A percentile compares a stretch with the other conserved stretches of the same genome.
Conservation (phyloP, 2,888 invertebrate genomes). For the Heliconius cydno region DNA sequence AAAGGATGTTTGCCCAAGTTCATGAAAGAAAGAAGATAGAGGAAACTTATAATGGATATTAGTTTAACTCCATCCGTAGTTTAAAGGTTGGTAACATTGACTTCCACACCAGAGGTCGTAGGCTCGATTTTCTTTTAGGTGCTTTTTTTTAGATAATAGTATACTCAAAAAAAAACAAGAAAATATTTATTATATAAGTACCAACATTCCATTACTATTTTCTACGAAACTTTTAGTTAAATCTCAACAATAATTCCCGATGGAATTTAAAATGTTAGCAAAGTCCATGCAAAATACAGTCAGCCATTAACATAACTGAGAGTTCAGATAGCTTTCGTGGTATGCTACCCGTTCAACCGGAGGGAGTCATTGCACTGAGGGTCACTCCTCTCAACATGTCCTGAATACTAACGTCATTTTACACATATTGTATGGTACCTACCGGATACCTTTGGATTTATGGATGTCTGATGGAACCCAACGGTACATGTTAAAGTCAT, state of each 20-base stretch:
- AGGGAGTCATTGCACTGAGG: conserved; percentile 73
- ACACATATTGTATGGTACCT: conserved; percentile 18
- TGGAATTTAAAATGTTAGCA: conserved; percentile 3
- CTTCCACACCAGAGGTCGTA: no score
- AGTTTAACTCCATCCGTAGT: neutral
- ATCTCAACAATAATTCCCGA: conserved; percentile 7
- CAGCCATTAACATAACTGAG: conserved; percentile 15
- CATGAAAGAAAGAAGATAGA: neutral
- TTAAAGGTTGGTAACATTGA: neutral
- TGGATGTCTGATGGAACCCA: neutral
- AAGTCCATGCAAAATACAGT: neutral
- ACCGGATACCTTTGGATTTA: conserved; percentile 28
- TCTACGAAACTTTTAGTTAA: neutral
- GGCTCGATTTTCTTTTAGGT: no score
- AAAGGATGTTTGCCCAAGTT: neutral
- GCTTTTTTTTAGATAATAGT: no score
- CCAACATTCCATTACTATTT: neutral
- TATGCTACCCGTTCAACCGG: conserved; percentile 20
- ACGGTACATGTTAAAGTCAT: conserved; percentile 15
- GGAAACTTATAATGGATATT: neutral
- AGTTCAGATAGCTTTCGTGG: conserved; percentile 14
- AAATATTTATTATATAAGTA: neutral
- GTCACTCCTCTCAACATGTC: conserved; percentile 72
- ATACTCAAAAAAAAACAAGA: neutral
- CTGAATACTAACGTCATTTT: conserved; percentile 63